Conservation (phyloP, 1,140 invertebrate genomes). For the Brevipalpus yothersi region DNA sequence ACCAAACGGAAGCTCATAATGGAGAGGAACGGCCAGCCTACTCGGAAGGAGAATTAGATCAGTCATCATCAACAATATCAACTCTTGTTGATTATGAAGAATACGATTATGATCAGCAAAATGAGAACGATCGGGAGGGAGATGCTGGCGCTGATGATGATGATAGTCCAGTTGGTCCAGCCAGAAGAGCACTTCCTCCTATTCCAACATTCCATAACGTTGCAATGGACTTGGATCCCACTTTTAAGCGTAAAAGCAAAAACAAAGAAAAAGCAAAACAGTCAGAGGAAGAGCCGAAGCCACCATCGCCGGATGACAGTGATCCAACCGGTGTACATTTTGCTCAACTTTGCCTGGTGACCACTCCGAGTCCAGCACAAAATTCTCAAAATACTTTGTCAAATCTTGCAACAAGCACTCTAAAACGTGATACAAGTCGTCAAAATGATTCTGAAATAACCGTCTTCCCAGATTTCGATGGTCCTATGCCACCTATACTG, state of each 20-base stretch:
- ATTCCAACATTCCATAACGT: slow-evolving; percentile 21
- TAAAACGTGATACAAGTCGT: neutral
- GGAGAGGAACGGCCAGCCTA: neutral
- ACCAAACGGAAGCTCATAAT: neutral
- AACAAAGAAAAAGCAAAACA: neutral
- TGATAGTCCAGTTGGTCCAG: neutral
- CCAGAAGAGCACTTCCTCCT: neutral
- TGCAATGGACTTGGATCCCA: slow-evolving; percentile 32
- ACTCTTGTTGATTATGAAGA: neutral
- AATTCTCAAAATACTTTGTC: neutral
- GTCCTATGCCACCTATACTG: neutral
- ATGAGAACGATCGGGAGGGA: neutral
- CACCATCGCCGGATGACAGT: neutral
- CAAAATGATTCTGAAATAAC: too few species aligned
- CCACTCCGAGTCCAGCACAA: neutral
- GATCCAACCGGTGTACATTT: slow-evolving; percentile 4
- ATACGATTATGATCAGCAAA: neutral
- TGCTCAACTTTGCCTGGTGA: slow-evolving; percentile 1
- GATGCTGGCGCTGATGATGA: neutral
- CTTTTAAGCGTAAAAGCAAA: slow-evolving; percentile 18
- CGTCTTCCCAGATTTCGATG: neutral
- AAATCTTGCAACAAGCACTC: neutral
- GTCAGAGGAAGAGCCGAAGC: neutral
- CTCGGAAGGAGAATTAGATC: neutral
- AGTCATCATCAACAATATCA: neutral